Percentiles rank a stretch among this genome's conserved stretches.
These are phyloP conservation scores for Hyla sarda DNA, from an alignment of 2,113 vertebrate genomes.

Conservation along the genomic window DNA sequence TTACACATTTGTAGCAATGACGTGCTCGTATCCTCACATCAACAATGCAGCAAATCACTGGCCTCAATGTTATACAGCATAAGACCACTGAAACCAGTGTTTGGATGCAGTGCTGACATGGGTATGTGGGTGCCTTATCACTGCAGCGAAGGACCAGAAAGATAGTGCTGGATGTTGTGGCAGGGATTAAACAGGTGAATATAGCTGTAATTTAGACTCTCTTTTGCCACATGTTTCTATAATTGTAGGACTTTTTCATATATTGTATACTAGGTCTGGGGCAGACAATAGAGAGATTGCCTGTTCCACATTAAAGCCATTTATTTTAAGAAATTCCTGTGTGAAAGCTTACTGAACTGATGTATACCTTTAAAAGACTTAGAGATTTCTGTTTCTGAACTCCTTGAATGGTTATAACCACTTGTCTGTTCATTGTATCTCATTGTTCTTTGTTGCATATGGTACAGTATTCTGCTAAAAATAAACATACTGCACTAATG, in stretches of 20 bases:
- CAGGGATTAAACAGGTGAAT: not conserved
- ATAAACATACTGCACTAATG: not conserved
- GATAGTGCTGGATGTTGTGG: no score
- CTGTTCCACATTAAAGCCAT: slow-evolving; percentile 22
- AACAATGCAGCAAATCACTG: no score
- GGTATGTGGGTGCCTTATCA: no score
- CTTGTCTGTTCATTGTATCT: slow-evolving; percentile 17
- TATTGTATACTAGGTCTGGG: not conserved
- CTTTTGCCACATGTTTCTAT: not conserved
- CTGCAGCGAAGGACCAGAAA: no score
- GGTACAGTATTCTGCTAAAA: slow-evolving; percentile 44
- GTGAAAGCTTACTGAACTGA: slow-evolving; percentile 3
- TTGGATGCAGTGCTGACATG: no score
- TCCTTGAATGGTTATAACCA: not conserved
- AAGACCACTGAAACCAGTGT: no score
- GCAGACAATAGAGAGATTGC: not conserved
- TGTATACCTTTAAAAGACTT: not conserved
- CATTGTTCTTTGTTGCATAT: slow-evolving; percentile 22
- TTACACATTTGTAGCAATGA: no score
- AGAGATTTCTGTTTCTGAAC: not conserved
- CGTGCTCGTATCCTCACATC: no score
- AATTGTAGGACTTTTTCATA: not conserved
- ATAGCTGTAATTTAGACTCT: no score
- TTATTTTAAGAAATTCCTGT: not conserved
- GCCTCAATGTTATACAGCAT: no score